Conservation (phyloP, 2,113 vertebrate genomes). For the Lagopus leucura region DNA sequence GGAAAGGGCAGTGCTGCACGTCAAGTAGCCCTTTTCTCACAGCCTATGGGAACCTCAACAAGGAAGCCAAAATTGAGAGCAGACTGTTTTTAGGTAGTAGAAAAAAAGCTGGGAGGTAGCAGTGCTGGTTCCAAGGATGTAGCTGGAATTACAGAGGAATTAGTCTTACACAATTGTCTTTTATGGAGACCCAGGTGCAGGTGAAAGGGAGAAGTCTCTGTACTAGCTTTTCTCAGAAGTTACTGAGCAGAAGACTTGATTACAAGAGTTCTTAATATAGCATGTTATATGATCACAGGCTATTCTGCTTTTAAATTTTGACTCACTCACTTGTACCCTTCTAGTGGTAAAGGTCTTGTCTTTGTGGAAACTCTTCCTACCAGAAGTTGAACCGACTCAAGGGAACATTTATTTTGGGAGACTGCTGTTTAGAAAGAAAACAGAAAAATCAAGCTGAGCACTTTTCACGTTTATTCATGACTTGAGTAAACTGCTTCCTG, state of each 20-base stretch:
- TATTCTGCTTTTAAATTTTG: neutral
- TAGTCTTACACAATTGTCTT: neutral
- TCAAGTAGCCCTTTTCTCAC: neutral
- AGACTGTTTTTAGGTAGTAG: neutral
- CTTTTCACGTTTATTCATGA: slow-evolving; percentile 25
- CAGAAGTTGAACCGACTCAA: slow-evolving; percentile 19
- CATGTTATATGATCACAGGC: neutral
- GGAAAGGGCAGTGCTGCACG: neutral
- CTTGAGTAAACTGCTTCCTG: slow-evolving; percentile 56
- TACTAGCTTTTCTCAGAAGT: slow-evolving; percentile 2
- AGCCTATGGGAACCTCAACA: neutral
- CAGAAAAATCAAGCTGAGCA: neutral
- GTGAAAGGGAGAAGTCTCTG: neutral
- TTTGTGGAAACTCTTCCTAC: slow-evolving; percentile 41
- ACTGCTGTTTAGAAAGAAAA: slow-evolving; percentile 43
- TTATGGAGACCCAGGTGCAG: neutral
- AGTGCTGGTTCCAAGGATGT: neutral
- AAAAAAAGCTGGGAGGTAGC: neutral
- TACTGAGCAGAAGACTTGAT: slow-evolving; percentile 2
- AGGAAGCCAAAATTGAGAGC: neutral
- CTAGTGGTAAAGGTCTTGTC: slow-evolving; percentile 24
- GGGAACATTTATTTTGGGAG: slow-evolving; percentile 43
- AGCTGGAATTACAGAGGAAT: neutral
- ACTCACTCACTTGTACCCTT: slow-evolving; percentile 2
- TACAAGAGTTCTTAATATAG: slow-evolving; percentile 7